These are phyloP conservation scores for Hippoglossus stenolepis DNA, from an alignment of 2,113 vertebrate species.

Conservation along the genomic window DNA sequence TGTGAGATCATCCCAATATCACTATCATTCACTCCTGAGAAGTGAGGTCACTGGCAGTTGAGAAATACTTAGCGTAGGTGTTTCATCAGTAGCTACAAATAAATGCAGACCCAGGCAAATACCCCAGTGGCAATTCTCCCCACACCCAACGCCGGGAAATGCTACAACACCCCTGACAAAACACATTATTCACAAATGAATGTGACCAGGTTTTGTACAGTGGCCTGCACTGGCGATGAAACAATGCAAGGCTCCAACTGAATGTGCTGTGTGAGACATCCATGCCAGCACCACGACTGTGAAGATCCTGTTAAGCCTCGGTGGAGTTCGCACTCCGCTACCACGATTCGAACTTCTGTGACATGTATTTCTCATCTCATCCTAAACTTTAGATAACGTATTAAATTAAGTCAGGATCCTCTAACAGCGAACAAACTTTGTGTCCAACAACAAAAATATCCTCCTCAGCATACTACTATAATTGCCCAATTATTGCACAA, in stretches of 20 bases:
- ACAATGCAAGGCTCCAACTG: constrained; percentile 59
- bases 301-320: constrained; percentile 58
- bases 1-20: constrained; percentile 59
- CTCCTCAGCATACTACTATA: constrained; percentile 48
- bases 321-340: constrained; percentile 37
- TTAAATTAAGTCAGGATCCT: constrained; percentile 47
- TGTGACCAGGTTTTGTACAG: constrained; percentile 59
- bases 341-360: constrained; percentile 60
- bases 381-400: constrained; percentile 32
- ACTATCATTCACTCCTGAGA: constrained; percentile 58
- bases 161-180: constrained; percentile 54
- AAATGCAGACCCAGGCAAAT: constrained; percentile 50
- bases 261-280: constrained; percentile 51
- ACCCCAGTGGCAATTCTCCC: constrained; percentile 33
- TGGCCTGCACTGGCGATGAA: constrained; percentile 38
- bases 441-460: constrained; percentile 23
- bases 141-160: constrained; percentile 38
- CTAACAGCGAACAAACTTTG: constrained; percentile 3
- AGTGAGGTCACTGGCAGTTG: constrained; percentile 71
- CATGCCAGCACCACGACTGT: constrained; percentile 50
- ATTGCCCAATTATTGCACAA: constrained; percentile 62
- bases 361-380: constrained; percentile 58
- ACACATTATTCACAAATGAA: constrained; percentile 67
- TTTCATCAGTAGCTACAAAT: constrained; percentile 58
- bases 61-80: constrained; percentile 68